Evolutionary conservation across 23 tunicate species (phyloP), one percentile per base, ranked within the genome.

Genomic region (Ciona savignyi): DNA sequence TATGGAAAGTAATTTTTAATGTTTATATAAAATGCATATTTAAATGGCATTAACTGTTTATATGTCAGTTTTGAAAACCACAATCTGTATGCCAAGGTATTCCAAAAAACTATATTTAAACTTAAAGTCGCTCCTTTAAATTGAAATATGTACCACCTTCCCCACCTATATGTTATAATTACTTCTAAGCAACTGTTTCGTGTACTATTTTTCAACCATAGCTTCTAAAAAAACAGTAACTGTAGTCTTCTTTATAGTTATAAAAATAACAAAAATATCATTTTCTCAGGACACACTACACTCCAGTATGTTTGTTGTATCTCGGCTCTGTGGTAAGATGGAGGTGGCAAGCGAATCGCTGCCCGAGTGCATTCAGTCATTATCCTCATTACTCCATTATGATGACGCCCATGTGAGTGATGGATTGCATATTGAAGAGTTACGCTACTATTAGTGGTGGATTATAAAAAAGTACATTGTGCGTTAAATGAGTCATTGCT

Each of bases 221-320:
- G 23, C 11, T 9, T 25, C 70, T 15, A 15, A 49, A 49, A 49
- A 49, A 49, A 49, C 61, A 49, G 20, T 49, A 49, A 11, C 20
- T 49, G 15, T 15, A 15, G 19, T 15, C 61, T 11, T 20, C 15
- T 20, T 64, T 64, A 23, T 19, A 31, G 4, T 29, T 29, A 22
- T 42, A 11, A 21, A 11, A 11, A 11, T 9, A 25, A 32, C 62
- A 4, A 49, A 68, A 26, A 2, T 68, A 0, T 26, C 66, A 25
- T 60, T 26, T 26, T 61, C 70, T 9, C 74, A 90, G 97, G 97
- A 90, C 70, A 90, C 97, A 11, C 76, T 90, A 0, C 97, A 90
- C 68, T 90, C 97, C n/a, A 77, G 86, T 25, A 90, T 90, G 97
- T 67, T 85, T 30, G 97, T 90, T 4, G 97, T 90, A 4, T 83